Evolutionary conservation across 2,888 invertebrate genomes (phyloP).

Genomic region (Calliscelio sp.): DNA sequence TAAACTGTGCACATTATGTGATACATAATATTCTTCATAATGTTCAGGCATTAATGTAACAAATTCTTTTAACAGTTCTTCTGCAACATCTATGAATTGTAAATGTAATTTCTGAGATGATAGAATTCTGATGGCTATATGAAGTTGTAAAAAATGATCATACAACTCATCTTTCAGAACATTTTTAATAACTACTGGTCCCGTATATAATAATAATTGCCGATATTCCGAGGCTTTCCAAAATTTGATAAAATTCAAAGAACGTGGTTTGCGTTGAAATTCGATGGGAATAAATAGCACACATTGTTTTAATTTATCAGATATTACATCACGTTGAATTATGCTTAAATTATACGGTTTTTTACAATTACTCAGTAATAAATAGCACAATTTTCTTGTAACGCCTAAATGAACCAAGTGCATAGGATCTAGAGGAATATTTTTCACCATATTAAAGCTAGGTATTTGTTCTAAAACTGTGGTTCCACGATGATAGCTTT

Average conservation of each 20-base stretch:
- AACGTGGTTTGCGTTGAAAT: slow-evolving; percentile 38
- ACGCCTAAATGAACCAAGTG: slow-evolving; percentile 28
- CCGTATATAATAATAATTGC: slow-evolving; percentile 35
- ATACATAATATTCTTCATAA: neutral
- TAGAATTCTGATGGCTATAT: slow-evolving; percentile 43
- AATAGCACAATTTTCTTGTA: neutral
- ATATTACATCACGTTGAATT: neutral
- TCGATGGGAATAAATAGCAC: slow-evolving; percentile 19
- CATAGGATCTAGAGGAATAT: slow-evolving; percentile 70
- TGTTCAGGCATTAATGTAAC: neutral
- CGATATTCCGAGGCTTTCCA: slow-evolving; percentile 57
- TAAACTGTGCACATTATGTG: neutral
- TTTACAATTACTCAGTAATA: neutral
- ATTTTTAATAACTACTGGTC: slow-evolving; percentile 36
- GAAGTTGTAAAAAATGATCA: slow-evolving; percentile 35
- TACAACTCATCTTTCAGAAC: slow-evolving; percentile 10
- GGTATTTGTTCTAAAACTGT: neutral
- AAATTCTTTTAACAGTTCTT: slow-evolving; percentile 22
- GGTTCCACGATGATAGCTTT: too few relatives aligned
- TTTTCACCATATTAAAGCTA: neutral
- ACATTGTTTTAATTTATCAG: neutral
- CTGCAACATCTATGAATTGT: slow-evolving; percentile 31
- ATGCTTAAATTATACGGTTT: neutral
- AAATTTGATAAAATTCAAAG: slow-evolving; percentile 16
- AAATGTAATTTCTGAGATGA: neutral